These are phyloP conservation scores for Melanophora roralis DNA, from an alignment of 2,888 invertebrate genomes.

Conservation along the genomic window DNA sequence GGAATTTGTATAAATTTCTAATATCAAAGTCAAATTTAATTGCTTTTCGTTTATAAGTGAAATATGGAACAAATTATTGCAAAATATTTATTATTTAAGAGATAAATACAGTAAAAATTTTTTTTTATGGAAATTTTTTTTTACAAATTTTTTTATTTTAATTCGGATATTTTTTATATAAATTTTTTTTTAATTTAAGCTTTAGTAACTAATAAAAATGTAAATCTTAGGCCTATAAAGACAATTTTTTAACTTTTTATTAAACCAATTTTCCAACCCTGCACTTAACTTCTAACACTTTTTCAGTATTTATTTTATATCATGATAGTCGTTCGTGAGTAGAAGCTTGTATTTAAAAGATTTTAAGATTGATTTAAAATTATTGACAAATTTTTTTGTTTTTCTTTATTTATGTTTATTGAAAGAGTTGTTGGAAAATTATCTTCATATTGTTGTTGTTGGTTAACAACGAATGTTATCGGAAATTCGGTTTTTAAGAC, in stretches of 20 bases:
- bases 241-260: no score
- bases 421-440: conserved; percentile 20
- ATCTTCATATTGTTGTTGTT: conserved; percentile 27
- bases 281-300: background rate
- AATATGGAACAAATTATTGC: no score
- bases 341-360: background rate
- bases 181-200: no score
- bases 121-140: background rate
- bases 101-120: no score
- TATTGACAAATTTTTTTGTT: conserved; percentile 53
- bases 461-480: background rate
- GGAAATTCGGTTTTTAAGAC: conserved; percentile 52
- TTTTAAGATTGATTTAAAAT: conserved; percentile 42
- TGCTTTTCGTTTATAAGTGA: no score
- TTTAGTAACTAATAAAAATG: no score
- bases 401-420: background rate
- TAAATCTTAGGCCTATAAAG: no score
- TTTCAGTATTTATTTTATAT: background rate
- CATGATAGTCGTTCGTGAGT: background rate
- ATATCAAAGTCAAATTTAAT: no score
- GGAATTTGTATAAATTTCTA: background rate
- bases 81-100: no score
- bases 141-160: no score
- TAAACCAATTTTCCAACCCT: background rate
- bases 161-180: no score